Percentiles rank a stretch among this genome's conserved stretches.
phyloP scores from a whole-genome alignment of 2,888 invertebrate genomes.

The Caradrina clavipalpis region DNA sequence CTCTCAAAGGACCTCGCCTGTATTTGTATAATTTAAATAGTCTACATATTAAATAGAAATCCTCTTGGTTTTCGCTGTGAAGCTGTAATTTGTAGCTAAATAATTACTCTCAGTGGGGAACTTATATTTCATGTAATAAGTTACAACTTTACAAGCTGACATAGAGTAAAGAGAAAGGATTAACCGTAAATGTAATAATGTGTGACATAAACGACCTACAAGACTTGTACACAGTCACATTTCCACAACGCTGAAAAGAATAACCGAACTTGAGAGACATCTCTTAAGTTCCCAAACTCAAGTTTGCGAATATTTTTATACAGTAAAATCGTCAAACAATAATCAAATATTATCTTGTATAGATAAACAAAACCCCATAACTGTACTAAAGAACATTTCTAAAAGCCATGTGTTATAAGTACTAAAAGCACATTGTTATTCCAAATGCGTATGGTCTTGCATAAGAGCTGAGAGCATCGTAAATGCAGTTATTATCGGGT shows the following conservation, averaged over 20 bases:
- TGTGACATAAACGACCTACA: neutral
- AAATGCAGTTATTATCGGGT: conserved; percentile 55
- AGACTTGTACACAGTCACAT: neutral
- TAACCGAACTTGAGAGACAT: too few species aligned
- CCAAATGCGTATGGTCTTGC: conserved; percentile 47
- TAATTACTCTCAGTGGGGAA: conserved; percentile 3
- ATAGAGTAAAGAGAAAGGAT: too few species aligned
- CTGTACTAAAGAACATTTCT: conserved; percentile 31
- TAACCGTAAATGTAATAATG: conserved; percentile 8
- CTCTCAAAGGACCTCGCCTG: neutral
- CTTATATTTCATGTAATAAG: neutral
- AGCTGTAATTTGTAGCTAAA: conserved; percentile 3
- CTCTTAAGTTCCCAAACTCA: neutral
- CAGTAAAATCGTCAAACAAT: neutral
- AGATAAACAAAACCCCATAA: conserved; percentile 21
- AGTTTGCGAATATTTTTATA: neutral
- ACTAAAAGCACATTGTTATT: conserved; percentile 51
- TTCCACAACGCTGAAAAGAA: neutral
- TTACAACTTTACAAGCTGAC: neutral
- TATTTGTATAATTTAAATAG: conserved; percentile 2
- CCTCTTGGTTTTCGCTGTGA: conserved; percentile 1
- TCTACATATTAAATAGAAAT: conserved; percentile 6
- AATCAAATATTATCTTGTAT: neutral
- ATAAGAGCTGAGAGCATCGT: conserved; percentile 44
- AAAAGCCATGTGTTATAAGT: conserved; percentile 33